Base-by-base conservation (phyloP, 1,140 invertebrate species). In the Vollenhovia emeryi region DNA sequence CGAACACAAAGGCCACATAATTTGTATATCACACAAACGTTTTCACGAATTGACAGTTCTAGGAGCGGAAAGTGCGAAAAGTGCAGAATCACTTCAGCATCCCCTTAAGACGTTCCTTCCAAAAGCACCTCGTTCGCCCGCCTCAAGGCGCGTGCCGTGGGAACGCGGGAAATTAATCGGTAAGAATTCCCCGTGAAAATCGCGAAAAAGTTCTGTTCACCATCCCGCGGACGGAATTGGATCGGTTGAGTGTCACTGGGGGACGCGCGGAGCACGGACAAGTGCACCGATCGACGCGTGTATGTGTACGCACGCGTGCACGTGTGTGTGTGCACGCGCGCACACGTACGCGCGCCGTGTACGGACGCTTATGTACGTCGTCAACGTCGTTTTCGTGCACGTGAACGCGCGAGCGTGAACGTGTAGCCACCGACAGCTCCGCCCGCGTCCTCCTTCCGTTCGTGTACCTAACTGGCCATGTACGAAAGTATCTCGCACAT, bases 361-460 rank as follows among this genome's bases (percentile, higher is more conserved):
- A 24, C 50, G 13, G 62, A 11, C 64, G 62, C 66, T 82, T 82
- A 80, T 85, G 55, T 85, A 84, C 74, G 55, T 71, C 45, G 78
- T 43, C 52, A 69, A 21, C 64, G 76, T 75, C 82, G 84, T 88
- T 83, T 60, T 62, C 79, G 68, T 76, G 80, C 71, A 78, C 60
- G 86, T 74, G 86, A 80, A 87, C 84, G 21, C 27, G 43, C 33
- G 74, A 79, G 76, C 91, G 90, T 86, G 90, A 87, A 85, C 84
- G 90, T 91, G 84, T 71, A 91, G 85, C 84, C 90, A 87, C 88
- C 90, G 90, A 88, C 90, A 80, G 83, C 89, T 85, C 86, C 68
- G 80, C 74, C 89, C 88, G 86, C 86, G 69, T 86, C 79, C 79
- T 91, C 85, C 85, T 80, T 86, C 50, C 60, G 36, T 71, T 86